Evolutionary conservation across 2,113 vertebrate species (phyloP), one percentile per base, ranked within the genome.

Genomic region (Climacteris rufus): DNA sequence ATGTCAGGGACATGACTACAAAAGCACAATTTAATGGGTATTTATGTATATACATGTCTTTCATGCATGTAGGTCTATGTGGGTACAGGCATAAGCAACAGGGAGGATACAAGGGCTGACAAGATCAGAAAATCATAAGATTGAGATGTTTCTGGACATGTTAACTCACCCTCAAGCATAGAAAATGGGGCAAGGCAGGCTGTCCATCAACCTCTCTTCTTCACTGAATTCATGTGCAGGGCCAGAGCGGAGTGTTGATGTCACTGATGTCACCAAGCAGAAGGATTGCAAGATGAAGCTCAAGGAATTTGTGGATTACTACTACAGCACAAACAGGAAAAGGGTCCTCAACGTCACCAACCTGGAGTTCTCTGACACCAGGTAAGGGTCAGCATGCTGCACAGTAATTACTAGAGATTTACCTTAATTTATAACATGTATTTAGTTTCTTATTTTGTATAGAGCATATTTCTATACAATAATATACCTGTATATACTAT

Each of bases 261-360:
- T 99, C n/a, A 98, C 99, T 0, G 99, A 99, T 16, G 99, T 99
- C 93, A 99, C 99, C 90, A 99, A 99, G 95, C 99, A 99, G 98
- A 99, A 98, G 7, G 98, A 99, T 90, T 98, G 99, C 98, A 98
- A 99, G 97, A 99, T 99, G 99, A 99, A 99, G 90, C 98, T 99
- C 30, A 99, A 99, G 97, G 99, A 99, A 91, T 99, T 99, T 97
- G 99, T 99, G 37, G 99, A 99, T 97, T 99, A 98, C 83, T 99
- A 99, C 96, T 99, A 99, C 91, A 99, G 99, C 97, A 99, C 99
- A 76, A 99, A 99, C 98, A 98, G 99, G 89, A 99, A 99, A 97
- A 98, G 99, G 66, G 99, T 99, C 39, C 98, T 99, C 90, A 99
- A 99, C 2, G 98, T 99, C 90, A 99, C 98, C 95, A 99, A 99